phyloP scores from a whole-genome alignment of 2,797 vertebrate species.

The Cyclura pinguis region DNA sequence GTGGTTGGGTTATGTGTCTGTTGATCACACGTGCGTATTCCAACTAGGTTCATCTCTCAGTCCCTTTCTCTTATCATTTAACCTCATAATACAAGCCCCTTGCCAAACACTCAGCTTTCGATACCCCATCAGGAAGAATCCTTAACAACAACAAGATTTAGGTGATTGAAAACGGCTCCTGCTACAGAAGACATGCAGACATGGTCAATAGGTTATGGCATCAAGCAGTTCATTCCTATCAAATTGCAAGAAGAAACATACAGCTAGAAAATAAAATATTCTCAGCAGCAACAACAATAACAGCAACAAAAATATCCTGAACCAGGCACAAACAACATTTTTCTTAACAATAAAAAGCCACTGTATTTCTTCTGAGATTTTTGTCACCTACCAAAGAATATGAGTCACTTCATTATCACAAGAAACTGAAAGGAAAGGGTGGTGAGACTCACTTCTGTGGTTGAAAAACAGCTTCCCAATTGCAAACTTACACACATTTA shows the following conservation, averaged over 20 bases:
- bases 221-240: background rate
- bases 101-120: conserved; percentile 37
- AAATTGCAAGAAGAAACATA: conserved; percentile 32
- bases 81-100: conserved; percentile 12
- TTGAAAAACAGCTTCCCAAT: background rate
- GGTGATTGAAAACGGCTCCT: conserved; percentile 31
- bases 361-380: conserved; percentile 28
- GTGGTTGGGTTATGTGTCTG: conserved; percentile 35
- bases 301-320: conserved; percentile 34
- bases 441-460: background rate
- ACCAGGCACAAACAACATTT: conserved; percentile 11
- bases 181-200: background rate
- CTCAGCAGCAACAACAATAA: background rate
- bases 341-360: conserved; percentile 28
- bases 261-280: conserved; percentile 32
- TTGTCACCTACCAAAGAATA: conserved; percentile 30
- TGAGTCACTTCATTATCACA: conserved; percentile 26
- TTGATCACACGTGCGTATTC: conserved; percentile 43
- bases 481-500: background rate
- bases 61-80: conserved; percentile 7
- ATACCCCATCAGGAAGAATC: background rate
- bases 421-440: background rate
- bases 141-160: conserved; percentile 48
- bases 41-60: background rate
- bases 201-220: conserved; percentile 44